Base-by-base conservation (phyloP, 1,140 invertebrate species). In the Atta texana region DNA sequence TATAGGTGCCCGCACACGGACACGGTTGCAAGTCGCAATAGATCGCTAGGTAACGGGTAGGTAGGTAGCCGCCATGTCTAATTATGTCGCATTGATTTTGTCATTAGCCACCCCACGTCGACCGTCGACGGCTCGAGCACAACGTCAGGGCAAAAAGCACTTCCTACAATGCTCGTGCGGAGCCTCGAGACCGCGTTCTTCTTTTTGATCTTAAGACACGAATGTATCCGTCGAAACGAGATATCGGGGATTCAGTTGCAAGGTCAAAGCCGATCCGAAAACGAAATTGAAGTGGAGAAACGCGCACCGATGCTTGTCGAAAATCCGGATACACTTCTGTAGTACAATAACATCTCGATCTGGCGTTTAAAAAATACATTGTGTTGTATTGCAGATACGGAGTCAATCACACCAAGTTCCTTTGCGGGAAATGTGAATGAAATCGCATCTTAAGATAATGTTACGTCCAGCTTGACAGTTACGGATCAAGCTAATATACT, bases 61-160 rank as follows among this genome's bases (percentile, higher is more conserved):
- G 89, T 91, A 92, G 91, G 88, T 80, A 93, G 93, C 92, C 93
- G 94, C 94, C 94, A 95, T 94, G 93, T 94, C 94, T 95, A 95
- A 95, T 95, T 95, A 95, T 94, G 94, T 94, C 94, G 94, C 94
- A 95, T 95, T 95, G 94, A 95, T 95, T 95, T 95, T 94, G 94
- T 95, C 94, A 94, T 95, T 95, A 94, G 94, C 92, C 92, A 92
- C 92, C 94, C 93, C 92, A 92, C 89, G 88, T 88, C 88, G 88
- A 75, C 87, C 89, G 88, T 87, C 89, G 74, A 89, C 89, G 84
- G 89, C 87, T 80, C 92, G 87, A 77, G 87, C 63, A 91, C 90
- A 86, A 91, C 89, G 87, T 91, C 89, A 76, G 59, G 75, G 88
- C 91, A 92, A 93, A 91, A 93, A 93, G 87, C 92, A 91, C 90